These are phyloP conservation scores for Dryobota labecula DNA, from an alignment of 2,888 invertebrate genomes.

Conservation along the genomic window DNA sequence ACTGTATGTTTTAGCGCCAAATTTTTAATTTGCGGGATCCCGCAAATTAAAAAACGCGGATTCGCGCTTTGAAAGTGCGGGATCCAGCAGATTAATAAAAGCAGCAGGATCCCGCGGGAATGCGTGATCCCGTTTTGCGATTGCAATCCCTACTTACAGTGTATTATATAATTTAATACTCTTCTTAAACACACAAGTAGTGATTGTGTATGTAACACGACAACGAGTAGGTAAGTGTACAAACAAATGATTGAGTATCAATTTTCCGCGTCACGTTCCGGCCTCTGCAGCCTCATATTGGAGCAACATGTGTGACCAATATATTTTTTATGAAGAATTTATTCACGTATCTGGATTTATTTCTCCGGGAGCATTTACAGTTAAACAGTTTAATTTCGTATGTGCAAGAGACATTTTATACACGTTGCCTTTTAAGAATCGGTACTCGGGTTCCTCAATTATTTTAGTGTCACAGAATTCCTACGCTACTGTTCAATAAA, in stretches of 20 bases:
- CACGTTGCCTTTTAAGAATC: not conserved
- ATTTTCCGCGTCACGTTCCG: not conserved
- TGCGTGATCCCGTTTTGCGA: too few species aligned
- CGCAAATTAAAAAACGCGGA: too few species aligned
- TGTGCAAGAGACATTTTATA: too few species aligned
- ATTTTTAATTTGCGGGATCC: too few species aligned
- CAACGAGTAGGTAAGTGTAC: not conserved
- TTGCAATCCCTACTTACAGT: too few species aligned
- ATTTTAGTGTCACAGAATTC: not conserved
- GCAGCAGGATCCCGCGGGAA: too few species aligned
- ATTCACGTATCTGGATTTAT: conserved; percentile 3
- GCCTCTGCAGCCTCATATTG: not conserved
- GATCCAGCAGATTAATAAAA: too few species aligned
- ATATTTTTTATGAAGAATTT: not conserved
- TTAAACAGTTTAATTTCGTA: not conserved
- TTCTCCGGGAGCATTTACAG: not conserved
- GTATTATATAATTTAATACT: not conserved
- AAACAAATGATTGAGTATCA: not conserved
- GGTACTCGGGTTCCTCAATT: not conserved
- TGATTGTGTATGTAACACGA: not conserved
- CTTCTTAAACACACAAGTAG: not conserved
- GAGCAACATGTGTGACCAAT: not conserved
- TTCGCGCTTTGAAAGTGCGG: too few species aligned
- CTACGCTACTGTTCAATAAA: not conserved
- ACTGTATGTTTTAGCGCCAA: too few species aligned